Conservation (phyloP, 2,797 vertebrate species). For the Microchirus variegatus region DNA sequence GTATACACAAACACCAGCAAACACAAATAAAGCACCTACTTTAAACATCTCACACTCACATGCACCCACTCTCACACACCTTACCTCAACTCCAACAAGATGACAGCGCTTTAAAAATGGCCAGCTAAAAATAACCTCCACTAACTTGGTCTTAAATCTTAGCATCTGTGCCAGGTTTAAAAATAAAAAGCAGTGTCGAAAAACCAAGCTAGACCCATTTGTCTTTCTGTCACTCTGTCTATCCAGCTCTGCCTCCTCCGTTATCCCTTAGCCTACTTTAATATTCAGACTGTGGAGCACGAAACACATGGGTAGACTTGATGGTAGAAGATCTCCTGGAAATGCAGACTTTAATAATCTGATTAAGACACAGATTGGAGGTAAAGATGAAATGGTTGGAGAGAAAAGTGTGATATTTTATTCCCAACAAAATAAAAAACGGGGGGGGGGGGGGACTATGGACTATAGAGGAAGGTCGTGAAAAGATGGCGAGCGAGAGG, state of each 20-base stretch:
- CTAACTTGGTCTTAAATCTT: conserved; percentile 88
- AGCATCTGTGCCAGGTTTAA: conserved; percentile 84
- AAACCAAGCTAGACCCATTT: conserved; percentile 80
- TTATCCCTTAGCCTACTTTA: conserved; percentile 64
- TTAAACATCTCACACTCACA: conserved; percentile 28
- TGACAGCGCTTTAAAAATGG: conserved; percentile 81
- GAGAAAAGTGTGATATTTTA: conserved; percentile 5
- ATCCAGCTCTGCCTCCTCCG: conserved; percentile 61
- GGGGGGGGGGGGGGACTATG: too few relatives aligned
- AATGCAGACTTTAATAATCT: conserved; percentile 29
- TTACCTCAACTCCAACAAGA: conserved; percentile 71
- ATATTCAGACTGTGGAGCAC: conserved; percentile 56
- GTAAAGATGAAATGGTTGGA: conserved; percentile 1
- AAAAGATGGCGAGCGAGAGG: conserved; percentile 18
- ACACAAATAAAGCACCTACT: conserved; percentile 41
- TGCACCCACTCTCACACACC: conserved; percentile 42
- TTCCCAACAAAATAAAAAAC: not conserved
- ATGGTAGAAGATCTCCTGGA: conserved; percentile 38
- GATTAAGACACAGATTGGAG: conserved; percentile 12
- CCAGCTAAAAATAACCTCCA: conserved; percentile 88
- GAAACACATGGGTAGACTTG: conserved; percentile 29
- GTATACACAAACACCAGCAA: conserved; percentile 32
- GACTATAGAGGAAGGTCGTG: conserved; percentile 3
- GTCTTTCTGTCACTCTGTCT: conserved; percentile 80
- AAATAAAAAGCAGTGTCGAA: conserved; percentile 84